Percentiles rank a stretch among this genome's conserved stretches.
phyloP scores from a whole-genome alignment of 1,140 invertebrate species.

The Leptonema lineaticorne region DNA sequence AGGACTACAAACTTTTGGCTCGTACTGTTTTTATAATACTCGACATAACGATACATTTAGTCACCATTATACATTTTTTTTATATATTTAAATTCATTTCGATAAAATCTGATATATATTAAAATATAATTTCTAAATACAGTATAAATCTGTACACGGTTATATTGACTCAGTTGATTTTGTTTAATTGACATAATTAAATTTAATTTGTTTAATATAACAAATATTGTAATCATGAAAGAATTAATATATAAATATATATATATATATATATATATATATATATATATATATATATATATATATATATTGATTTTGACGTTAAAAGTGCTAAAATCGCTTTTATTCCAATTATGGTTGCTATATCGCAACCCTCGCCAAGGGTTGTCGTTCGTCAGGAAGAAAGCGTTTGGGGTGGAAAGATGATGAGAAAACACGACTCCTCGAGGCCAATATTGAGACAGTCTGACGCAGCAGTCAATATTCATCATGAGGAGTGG shows the following conservation, averaged over 20 bases:
- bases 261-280: background rate
- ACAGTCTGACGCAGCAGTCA: conserved; percentile 31
- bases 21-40: no score
- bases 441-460: conserved; percentile 23
- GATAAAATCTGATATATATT: background rate
- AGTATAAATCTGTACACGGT: background rate
- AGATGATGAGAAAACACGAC: conserved; percentile 3
- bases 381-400: background rate
- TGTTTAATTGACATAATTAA: background rate
- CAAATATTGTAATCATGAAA: background rate
- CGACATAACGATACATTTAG: no score
- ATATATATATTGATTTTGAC: background rate
- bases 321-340: no score
- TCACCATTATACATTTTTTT: background rate
- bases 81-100: background rate
- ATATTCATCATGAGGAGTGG: conserved; percentile 19
- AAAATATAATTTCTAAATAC: background rate
- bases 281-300: background rate
- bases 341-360: no score
- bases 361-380: no score
- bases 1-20: no score
- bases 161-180: background rate
- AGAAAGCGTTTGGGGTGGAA: background rate
- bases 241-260: background rate
- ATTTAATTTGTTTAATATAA: background rate